Base-by-base conservation (phyloP, 2,888 invertebrate genomes). In the Trachelus tabidus region DNA sequence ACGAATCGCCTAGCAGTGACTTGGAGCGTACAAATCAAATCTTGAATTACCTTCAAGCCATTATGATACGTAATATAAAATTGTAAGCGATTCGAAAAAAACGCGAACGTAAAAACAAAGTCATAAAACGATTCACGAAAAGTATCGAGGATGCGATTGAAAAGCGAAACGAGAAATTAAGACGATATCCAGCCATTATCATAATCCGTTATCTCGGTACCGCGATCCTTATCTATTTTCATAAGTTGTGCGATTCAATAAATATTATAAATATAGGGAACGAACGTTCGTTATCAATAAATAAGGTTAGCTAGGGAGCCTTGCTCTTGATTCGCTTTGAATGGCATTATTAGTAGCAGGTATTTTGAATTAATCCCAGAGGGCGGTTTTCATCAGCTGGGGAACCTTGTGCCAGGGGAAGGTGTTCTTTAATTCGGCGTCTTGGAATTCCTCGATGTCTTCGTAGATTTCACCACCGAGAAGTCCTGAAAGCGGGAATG, bases 331-430 rank as follows among this genome's bases (percentile, higher is more conserved):
- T 69, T 69, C 71, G 71, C 30, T 69, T 30, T 1, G 71, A 69
- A 69, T 69, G 71, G 71, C 71, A 69, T 30, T 31, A 31, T 30
- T 30, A 15, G 3, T 34, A 9, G 11, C 30, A 23, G 31, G n/a
- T 3, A 23, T 11, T n/a, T 73, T 35, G 4, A 69, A 73, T 90
- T 91, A 93, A 87, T 95, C 95, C 96, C 96, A 96, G 88, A 94
- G 92, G 89, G 95, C 93, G 82, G 94, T 93, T 89, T 94, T 92
- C 85, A 95, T 94, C 87, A 96, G 92, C 90, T 96, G 95, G 87
- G 94, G 93, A 80, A 95, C 95, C 92, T 95, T 95, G 90, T 95
- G 93, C 96, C 96, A 96, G 77, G 97, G 97, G 90, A 97, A 96
- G 31, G 94, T 94, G 15, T 40, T 40, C 40, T 23, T 6, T 31